Conservation (phyloP, 1,140 invertebrate species). For the Micrasema longulum region DNA sequence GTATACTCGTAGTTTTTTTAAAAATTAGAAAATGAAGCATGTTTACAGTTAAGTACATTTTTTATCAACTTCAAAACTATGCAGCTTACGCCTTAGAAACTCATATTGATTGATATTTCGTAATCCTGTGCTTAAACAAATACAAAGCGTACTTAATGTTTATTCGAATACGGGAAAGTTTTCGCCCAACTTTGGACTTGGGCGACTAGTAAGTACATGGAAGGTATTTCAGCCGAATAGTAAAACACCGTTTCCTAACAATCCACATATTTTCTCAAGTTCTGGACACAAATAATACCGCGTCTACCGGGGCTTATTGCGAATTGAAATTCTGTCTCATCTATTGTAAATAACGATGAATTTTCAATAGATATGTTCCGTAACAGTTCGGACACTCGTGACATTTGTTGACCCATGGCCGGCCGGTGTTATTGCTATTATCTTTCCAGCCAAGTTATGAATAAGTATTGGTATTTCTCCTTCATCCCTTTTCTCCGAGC, state of each 20-base stretch:
- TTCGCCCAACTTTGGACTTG: no score
- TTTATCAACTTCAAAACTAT: no score
- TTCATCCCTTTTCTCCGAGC: constrained; percentile 50
- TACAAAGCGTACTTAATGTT: no score
- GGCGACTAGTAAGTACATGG: no score
- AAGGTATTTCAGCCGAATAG: background rate
- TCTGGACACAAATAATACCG: constrained; percentile 5
- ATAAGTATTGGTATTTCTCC: constrained; percentile 49
- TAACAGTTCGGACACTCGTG: constrained; percentile 38
- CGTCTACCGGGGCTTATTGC: background rate
- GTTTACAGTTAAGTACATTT: no score
- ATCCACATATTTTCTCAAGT: constrained; percentile 21
- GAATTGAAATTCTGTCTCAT: constrained; percentile 32
- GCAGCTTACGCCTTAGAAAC: no score
- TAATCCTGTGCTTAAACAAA: no score
- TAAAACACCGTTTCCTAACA: constrained; percentile 17
- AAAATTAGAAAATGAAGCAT: no score
- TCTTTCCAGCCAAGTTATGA: constrained; percentile 51
- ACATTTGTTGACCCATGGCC: constrained; percentile 37
- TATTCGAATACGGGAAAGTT: no score
- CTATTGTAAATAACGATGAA: constrained; percentile 36
- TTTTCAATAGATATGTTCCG: constrained; percentile 37
- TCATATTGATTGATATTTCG: no score
- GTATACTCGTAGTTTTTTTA: no score
- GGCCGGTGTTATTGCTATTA: constrained; percentile 35